A percentile compares a stretch with the other conserved stretches of the same genome.
Conservation (phyloP, 92 coral and sea anemone genomes). For the Isaurus tuberculatus region DNA sequence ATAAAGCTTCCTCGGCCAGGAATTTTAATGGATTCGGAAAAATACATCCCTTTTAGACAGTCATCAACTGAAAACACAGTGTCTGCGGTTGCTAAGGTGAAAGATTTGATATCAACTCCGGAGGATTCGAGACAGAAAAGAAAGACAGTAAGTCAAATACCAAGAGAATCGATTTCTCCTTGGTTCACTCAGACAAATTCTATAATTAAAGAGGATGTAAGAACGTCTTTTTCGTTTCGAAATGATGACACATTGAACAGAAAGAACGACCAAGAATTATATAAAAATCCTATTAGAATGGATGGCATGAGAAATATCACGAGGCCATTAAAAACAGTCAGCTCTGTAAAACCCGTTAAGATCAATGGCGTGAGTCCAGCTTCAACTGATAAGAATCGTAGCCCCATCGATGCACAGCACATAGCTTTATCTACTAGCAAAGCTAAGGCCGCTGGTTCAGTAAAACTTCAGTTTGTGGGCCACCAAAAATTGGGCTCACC, state of each 20-base stretch:
- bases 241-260: not conserved
- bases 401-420: not conserved
- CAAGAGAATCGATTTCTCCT: not conserved
- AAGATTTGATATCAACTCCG: not conserved
- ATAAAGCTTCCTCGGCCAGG: not conserved
- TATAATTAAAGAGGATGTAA: not conserved
- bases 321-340: not conserved
- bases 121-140: not conserved
- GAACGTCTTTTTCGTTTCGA: not conserved
- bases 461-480: not conserved
- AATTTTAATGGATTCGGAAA: not conserved
- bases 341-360: not conserved
- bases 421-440: not conserved
- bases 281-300: not conserved
- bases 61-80: not conserved
- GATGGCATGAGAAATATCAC: not conserved
- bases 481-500: not conserved
- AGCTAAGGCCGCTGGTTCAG: not conserved
- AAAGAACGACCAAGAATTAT: slow-evolving; percentile 6
- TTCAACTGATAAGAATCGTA: not conserved
- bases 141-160: not conserved
- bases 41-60: not conserved
- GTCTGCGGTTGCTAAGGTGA: not conserved
- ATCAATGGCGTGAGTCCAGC: not conserved
- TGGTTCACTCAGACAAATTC: not conserved